Base-by-base conservation (phyloP, 1,140 invertebrate genomes). In the Akabosia matsudoensis region DNA sequence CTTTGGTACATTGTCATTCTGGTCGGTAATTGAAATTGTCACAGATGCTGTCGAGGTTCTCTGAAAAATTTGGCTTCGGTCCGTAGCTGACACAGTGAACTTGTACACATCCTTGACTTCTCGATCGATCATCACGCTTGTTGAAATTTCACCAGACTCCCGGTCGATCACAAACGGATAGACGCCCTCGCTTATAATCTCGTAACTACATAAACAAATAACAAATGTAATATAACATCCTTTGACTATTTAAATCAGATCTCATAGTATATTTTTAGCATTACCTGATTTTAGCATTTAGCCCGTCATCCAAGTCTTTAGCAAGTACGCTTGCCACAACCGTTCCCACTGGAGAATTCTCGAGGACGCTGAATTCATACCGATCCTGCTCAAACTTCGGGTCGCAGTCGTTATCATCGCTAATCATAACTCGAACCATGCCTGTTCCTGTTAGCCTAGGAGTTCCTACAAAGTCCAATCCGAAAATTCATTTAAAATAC, bases 401-500 rank as follows among this genome's bases (percentile, higher is more conserved):
- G 22, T 72, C 26, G 26, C 51, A 94, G 84, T 98, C 96, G 84
- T 98, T 98, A 33, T 95, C 90, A 84, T 98, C 96, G 84, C 95
- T 90, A 3, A 99, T 94, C 64, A 95, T 86, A 45, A 99, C 90
- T 80, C 89, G 89, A 0, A 99, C 90, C 37, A 91, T 92, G 37
- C 94, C 94, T 0, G 93, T 92, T 71, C 93, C 94, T 18, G 93
- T 97, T 26, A 96, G 85, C 1, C 93, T 91, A 24, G 94, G 94
- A 22, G 92, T 94, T 74, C 94, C 93, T 94, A 85, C 1, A 74
- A 73, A 74, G 71, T 34, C 51, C 70, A 73, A 78, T n/a, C n/a
- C n/a, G n/a, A 72, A 31, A 28, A 67, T 16, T 30, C 61, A 67
- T 67, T 67, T 67, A 10, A 45, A 45, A 45, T 10, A 10, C 18